A percentile compares a stretch with the other conserved stretches of the same genome.
Evolutionary conservation across 2,113 vertebrate species (phyloP).

Genomic region (Accipiter cooperii): DNA sequence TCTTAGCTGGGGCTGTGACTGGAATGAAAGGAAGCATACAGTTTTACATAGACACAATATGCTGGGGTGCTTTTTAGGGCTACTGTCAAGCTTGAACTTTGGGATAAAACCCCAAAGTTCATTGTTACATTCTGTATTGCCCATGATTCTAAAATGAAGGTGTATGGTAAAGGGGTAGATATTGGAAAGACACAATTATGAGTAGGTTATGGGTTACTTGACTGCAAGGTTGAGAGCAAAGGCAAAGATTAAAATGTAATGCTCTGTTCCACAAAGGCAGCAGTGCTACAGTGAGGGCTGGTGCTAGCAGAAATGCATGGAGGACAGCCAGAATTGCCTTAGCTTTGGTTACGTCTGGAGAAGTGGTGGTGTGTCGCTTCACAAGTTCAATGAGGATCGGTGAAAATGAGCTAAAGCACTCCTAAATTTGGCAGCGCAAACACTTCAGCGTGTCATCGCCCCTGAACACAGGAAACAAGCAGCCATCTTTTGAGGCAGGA

Average conservation of each 20-base stretch:
- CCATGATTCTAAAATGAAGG: neutral
- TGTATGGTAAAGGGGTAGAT: neutral
- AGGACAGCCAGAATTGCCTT: neutral
- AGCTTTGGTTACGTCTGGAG: neutral
- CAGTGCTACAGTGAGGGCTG: neutral
- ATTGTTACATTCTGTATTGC: neutral
- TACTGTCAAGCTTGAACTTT: neutral
- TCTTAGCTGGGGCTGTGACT: neutral
- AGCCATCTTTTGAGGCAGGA: neutral
- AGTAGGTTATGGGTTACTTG: neutral
- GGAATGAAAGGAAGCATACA: neutral
- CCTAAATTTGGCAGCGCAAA: slow-evolving; percentile 27
- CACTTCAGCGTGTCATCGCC: neutral
- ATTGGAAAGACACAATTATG: neutral
- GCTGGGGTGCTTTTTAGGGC: neutral
- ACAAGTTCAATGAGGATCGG: neutral
- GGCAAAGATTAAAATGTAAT: neutral
- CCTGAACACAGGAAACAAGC: neutral
- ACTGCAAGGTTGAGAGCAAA: neutral
- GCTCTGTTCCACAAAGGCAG: neutral
- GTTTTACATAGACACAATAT: neutral
- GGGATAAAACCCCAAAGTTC: neutral
- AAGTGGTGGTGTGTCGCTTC: neutral
- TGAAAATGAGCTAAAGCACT: neutral
- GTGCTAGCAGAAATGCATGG: neutral